Conservation (phyloP, 2,113 vertebrate genomes). For the Fulica atra region DNA sequence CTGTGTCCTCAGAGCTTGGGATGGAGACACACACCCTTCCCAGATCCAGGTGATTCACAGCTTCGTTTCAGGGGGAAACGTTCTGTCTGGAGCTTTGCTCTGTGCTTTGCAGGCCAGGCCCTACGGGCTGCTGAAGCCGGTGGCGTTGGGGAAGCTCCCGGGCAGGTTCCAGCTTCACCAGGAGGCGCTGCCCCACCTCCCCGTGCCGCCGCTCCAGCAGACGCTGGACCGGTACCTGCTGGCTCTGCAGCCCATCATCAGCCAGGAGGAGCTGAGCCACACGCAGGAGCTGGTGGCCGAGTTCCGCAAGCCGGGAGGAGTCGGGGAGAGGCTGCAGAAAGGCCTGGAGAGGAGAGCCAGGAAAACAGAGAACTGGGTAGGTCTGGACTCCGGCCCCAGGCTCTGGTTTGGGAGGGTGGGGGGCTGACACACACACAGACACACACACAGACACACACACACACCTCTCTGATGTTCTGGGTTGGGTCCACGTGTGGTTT, state of each 20-base stretch:
- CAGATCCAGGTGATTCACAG: neutral
- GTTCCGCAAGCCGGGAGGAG: conserved; percentile 83
- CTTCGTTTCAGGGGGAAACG: too few relatives aligned
- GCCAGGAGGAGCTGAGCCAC: conserved; percentile 83
- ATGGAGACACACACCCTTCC: neutral
- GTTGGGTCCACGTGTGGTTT: neutral
- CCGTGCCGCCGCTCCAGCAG: conserved; percentile 88
- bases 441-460: too few relatives aligned
- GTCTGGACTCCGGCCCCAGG: neutral
- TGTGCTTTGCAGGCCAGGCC: conserved; percentile 79
- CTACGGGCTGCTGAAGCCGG: conserved; percentile 82
- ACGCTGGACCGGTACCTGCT: conserved; percentile 88
- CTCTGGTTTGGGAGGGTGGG: neutral
- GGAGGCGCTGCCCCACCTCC: conserved; percentile 84
- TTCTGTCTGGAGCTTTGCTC: too few relatives aligned
- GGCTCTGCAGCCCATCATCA: conserved; percentile 88
- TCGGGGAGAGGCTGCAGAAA: conserved; percentile 90
- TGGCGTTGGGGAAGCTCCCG: conserved; percentile 72
- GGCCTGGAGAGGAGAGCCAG: conserved; percentile 85
- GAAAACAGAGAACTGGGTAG: conserved; percentile 92
- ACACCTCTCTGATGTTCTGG: neutral
- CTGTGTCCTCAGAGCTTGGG: neutral
- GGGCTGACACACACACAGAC: neutral
- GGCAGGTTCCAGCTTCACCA: conserved; percentile 90
- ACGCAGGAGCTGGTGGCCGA: conserved; percentile 83